These are phyloP conservation scores for Heliconius nattereri DNA, from an alignment of 1,140 invertebrate species.

Conservation along the genomic window DNA sequence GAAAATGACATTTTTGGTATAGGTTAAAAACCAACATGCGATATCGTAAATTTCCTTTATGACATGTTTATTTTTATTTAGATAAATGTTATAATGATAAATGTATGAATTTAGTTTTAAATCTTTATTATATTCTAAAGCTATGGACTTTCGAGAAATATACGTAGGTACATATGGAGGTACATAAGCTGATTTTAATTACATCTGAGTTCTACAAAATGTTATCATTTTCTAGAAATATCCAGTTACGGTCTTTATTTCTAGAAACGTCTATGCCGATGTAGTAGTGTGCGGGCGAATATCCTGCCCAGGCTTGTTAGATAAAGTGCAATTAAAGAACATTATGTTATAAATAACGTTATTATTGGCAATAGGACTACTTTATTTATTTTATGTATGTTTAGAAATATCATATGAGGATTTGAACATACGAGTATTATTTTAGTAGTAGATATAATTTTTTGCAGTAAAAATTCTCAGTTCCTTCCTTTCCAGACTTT, in stretches of 20 bases:
- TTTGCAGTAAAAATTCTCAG: too few relatives aligned
- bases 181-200: neutral
- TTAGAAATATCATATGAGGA: too few relatives aligned
- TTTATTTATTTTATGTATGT: neutral
- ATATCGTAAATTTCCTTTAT: neutral
- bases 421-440: too few relatives aligned
- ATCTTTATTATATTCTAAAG: too few relatives aligned
- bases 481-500: too few relatives aligned
- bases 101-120: neutral
- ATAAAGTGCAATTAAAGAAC: neutral
- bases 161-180: too few relatives aligned
- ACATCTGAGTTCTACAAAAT: neutral
- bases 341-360: neutral
- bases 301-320: neutral
- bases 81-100: neutral
- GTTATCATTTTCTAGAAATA: slow-evolving; percentile 13
- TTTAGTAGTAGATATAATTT: too few relatives aligned
- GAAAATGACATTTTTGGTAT: neutral
- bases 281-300: neutral
- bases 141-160: too few relatives aligned
- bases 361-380: neutral
- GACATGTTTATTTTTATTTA: neutral
- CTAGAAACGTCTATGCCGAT: slow-evolving; percentile 1
- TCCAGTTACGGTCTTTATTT: slow-evolving; percentile 6
- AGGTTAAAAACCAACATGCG: neutral